Evolutionary conservation across 2,888 invertebrate genomes (phyloP), one percentile per base, ranked within the genome.

Genomic region (Hemithea aestivaria): DNA sequence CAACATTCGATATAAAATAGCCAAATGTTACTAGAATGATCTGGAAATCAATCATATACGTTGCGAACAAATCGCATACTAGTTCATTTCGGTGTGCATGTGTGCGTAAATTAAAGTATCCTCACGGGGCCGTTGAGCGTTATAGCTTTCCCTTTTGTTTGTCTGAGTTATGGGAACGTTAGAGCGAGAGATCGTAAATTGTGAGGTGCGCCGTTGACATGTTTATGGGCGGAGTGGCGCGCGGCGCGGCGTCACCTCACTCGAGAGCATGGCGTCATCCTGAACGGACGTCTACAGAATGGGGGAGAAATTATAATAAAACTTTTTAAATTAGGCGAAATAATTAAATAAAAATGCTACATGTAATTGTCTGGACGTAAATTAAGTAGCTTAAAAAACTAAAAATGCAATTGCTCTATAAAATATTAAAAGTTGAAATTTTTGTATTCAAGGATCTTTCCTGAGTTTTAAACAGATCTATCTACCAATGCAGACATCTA

Each of bases 61-160:
- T 33, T 45, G 40, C 39, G 48, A 58, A 59, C 63, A 65, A 76
- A 71, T 73, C 70, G 80, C 82, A 83, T 78, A 84, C 83, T 79
- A 83, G 76, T 81, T 83, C 83, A 82, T 79, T 75, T 75, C 51
- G 59, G 63, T 72, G 62, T 69, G 62, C 65, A 60, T 79, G 85
- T 85, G 87, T 87, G 84, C 71, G 85, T 84, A 82, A 83, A 81
- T 84, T 85, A 79, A 85, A 84, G 81, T 82, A 84, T 84, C 77
- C 85, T 79, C 85, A 76, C 72, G 85, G 85, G 85, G 84, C 82
- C 83, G 83, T 80, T 84, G 83, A 82, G 70, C 66, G 77, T 84
- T 80, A 87, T 85, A 85, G 84, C 87, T 87, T 85, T 87, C 87
- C 84, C 85, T 87, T 85, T 88, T 87, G 83, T 87, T 83, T 67